Conservation (phyloP, 64 coral and sea anemone genomes). For the Hydrozoanthus tunicans region DNA sequence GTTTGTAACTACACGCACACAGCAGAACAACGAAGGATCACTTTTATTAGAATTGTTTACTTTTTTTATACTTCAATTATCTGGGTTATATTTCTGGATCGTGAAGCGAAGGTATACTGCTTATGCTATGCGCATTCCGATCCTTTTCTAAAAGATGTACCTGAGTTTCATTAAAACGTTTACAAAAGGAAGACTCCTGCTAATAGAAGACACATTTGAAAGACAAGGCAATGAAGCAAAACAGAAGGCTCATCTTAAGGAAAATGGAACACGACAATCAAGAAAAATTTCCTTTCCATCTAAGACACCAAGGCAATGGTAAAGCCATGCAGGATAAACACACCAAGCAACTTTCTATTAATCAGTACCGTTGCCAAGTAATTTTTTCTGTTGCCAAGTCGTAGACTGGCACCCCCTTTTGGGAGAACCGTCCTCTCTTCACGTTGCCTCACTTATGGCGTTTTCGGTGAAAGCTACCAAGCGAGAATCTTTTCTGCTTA, state of each 20-base stretch:
- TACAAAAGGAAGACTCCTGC: background rate
- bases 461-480: conserved; percentile 59
- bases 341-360: too few species aligned
- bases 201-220: background rate
- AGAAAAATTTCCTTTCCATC: background rate
- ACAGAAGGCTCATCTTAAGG: background rate
- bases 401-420: too few species aligned
- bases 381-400: too few species aligned
- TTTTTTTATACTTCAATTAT: too few species aligned
- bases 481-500: conserved; percentile 29
- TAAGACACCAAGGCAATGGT: background rate
- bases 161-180: background rate
- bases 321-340: background rate
- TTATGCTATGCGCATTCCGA: background rate
- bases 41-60: too few species aligned
- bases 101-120: too few species aligned
- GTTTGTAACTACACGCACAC: too few species aligned
- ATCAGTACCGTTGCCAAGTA: too few species aligned
- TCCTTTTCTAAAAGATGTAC: background rate
- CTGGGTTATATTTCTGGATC: too few species aligned
- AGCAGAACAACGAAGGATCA: too few species aligned
- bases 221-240: background rate
- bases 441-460: conserved; percentile 23
- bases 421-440: too few species aligned
- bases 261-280: background rate